Evolutionary conservation across 37 sponge, comb jelly and placozoan species (phyloP).

Genomic region (Mnemiopsis leidyi): DNA sequence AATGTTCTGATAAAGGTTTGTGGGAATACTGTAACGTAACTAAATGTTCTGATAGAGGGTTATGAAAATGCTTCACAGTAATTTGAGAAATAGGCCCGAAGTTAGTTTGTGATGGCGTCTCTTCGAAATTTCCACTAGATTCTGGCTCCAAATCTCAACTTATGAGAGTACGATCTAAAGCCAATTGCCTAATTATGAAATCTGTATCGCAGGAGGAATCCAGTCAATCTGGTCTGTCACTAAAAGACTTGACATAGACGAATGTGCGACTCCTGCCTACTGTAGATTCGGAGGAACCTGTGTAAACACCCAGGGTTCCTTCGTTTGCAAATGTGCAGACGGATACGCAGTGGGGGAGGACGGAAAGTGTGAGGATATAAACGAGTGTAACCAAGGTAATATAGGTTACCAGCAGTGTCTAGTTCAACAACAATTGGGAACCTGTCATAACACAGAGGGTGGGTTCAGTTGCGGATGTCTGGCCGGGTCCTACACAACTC

Average conservation of each 20-base stretch:
- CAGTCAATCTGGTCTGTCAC: neutral
- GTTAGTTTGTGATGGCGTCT: too few species aligned
- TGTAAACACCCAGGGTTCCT: neutral
- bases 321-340: neutral
- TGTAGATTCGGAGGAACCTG: slow-evolving; percentile 31
- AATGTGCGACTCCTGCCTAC: neutral
- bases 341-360: neutral
- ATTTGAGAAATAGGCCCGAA: too few species aligned
- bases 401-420: neutral
- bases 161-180: too few species aligned
- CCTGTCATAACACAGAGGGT: neutral
- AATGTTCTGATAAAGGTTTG: too few species aligned
- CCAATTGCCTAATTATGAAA: too few species aligned
- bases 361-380: slow-evolving; percentile 28
- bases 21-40: too few species aligned
- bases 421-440: neutral
- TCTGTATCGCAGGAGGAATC: too few species aligned
- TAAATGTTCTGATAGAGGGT: too few species aligned
- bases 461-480: neutral
- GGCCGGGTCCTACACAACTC: neutral
- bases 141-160: too few species aligned
- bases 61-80: too few species aligned
- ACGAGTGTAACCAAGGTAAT: neutral
- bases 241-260: neutral
- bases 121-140: too few species aligned